Base-by-base conservation (phyloP, 2,888 invertebrate species). In the Heliconius hortense region DNA sequence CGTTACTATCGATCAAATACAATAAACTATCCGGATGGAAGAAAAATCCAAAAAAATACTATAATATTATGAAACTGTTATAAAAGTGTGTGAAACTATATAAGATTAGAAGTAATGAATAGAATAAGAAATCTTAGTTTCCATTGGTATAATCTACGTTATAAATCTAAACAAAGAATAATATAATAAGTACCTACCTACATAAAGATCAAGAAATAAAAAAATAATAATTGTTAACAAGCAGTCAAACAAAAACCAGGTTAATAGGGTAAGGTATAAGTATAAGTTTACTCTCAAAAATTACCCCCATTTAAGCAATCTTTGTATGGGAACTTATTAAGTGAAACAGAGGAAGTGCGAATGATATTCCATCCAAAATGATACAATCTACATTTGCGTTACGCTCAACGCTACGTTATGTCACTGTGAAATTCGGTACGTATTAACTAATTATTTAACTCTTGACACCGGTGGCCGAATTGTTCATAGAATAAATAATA, bases 311-410 rank as follows among this genome's bases (percentile, higher is more conserved):
- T 76, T 39, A 73, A 68, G 77, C 77, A 79, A 79, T 81, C 77
- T 81, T 73, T 80, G 84, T 86, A 89, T 89, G 89, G 86, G 89
- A 89, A 88, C 78, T 77, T 84, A 76, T 88, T 89, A 81, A 86
- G 82, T 85, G 86, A 89, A 71, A 78, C 80, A 82, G 82, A 89
- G 88, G 89, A 90, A 90, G 87, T 89, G 86, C 84, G 89, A 89
- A 88, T 84, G 88, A 88, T 88, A 88, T 84, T 81, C 85, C 86
- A 89, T 87, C 86, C 84, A 81, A 83, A 80, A 77, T 73, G 75
- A 77, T 77, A 77, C 75, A 69, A 75, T 75, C 74, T 63, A 70
- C 69, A 48, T 68, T 62, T 59, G 31, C 63, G 69, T 79, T 78
- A 64, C 68, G 75, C 64, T 28, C 28, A 28, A 68, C 68, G 77